Conservation (phyloP, 2,113 vertebrate genomes). For the Tragulus kanchil region DNA sequence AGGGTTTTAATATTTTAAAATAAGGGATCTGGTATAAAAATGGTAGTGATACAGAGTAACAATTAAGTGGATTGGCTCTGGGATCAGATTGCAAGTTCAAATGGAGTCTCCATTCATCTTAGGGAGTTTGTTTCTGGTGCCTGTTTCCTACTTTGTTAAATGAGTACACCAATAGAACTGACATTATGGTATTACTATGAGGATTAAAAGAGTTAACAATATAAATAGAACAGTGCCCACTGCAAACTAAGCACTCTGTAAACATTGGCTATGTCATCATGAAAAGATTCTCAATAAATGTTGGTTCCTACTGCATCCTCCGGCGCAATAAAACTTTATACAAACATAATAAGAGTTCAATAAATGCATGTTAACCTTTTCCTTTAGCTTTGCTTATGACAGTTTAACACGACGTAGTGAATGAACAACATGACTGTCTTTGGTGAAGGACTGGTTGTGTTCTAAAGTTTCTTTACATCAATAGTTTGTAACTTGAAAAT, state of each 20-base stretch:
- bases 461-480: neutral
- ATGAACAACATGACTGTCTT: neutral
- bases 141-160: slow-evolving; percentile 41
- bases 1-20: slow-evolving; percentile 13
- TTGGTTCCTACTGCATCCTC: neutral
- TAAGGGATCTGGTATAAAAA: neutral
- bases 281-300: neutral
- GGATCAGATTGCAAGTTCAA: neutral
- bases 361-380: slow-evolving; percentile 45
- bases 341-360: neutral
- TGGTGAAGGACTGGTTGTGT: neutral
- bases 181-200: neutral
- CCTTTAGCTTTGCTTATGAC: slow-evolving; percentile 27
- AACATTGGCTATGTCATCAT: neutral
- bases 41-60: neutral
- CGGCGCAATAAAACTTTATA: neutral
- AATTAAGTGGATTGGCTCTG: neutral
- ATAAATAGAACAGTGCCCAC: neutral
- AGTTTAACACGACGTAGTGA: neutral
- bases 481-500: slow-evolving; percentile 53
- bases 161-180: neutral
- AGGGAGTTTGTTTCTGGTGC: neutral
- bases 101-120: neutral
- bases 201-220: neutral
- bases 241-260: neutral